phyloP scores from a whole-genome alignment of 2,797 vertebrate genomes.

The Platyrinchus mystaceus region DNA sequence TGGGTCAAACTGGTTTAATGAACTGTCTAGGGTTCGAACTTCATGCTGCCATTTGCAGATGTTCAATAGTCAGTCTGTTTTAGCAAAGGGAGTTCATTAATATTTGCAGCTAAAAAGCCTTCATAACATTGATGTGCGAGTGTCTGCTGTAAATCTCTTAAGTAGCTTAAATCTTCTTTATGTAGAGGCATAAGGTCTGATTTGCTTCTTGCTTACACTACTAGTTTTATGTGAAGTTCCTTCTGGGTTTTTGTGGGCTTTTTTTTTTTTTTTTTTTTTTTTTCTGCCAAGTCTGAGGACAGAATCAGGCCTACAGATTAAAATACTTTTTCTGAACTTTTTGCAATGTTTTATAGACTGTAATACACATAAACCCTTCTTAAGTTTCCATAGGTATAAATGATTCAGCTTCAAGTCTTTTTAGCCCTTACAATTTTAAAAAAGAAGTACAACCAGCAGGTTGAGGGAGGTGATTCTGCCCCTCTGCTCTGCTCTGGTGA shows the following conservation, averaged over 20 bases:
- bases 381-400: background rate
- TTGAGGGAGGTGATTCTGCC: background rate
- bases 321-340: background rate
- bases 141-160: constrained; percentile 43
- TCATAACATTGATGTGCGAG: constrained; percentile 22
- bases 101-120: constrained; percentile 59
- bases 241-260: background rate
- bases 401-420: background rate
- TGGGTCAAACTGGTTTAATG: constrained; percentile 73
- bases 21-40: constrained; percentile 58
- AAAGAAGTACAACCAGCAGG: background rate
- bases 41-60: constrained; percentile 62
- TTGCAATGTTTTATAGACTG: background rate
- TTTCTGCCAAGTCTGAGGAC: background rate
- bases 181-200: background rate
- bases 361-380: background rate
- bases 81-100: constrained; percentile 41
- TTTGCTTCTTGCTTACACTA: background rate
- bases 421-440: background rate
- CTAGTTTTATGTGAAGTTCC: background rate
- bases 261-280: background rate
- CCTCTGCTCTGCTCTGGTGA: background rate
- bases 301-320: background rate
- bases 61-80: constrained; percentile 53
- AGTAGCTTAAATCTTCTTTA: constrained; percentile 47